phyloP scores from a whole-genome alignment of 1,140 invertebrate species.

The Halyomorpha halys region DNA sequence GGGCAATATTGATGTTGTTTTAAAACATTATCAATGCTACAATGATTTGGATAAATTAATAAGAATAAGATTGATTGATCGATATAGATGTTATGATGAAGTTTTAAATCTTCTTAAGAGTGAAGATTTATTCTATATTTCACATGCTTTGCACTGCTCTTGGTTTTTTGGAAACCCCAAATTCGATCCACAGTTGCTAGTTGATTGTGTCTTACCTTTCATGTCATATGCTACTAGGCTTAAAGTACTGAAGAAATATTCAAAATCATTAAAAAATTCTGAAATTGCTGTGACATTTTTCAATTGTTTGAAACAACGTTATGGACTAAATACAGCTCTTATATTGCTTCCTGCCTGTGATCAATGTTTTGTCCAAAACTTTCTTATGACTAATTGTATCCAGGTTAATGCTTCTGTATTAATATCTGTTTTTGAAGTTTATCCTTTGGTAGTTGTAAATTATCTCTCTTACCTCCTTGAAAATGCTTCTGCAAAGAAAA shows the following conservation, averaged over 20 bases:
- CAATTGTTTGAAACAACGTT: neutral
- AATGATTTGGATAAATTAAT: conserved; percentile 16
- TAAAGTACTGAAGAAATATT: conserved; percentile 23
- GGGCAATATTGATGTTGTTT: neutral
- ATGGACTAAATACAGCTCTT: conserved; percentile 14
- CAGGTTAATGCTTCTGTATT: neutral
- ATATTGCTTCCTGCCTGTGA: conserved; percentile 15
- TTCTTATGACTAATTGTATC: neutral
- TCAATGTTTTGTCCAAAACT: conserved; percentile 10
- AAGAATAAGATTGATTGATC: conserved; percentile 10
- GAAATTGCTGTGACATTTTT: conserved; percentile 13
- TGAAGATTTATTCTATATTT: conserved; percentile 7
- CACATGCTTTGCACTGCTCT: conserved; percentile 15
- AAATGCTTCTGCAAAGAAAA: neutral
- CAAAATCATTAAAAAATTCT: conserved; percentile 12
- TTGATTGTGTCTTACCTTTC: conserved; percentile 1
- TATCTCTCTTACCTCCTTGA: conserved; percentile 14
- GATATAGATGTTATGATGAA: conserved; percentile 5
- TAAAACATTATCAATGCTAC: neutral
- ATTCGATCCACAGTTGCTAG: neutral
- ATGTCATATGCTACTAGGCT: conserved; percentile 10
- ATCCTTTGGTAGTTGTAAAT: conserved; percentile 12
- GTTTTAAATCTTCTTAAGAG: conserved; percentile 13
- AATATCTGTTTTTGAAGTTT: neutral
- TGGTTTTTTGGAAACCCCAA: conserved; percentile 13